These are phyloP conservation scores for Nasua narica DNA, from an alignment of 2,797 vertebrate genomes.

Conservation along the genomic window DNA sequence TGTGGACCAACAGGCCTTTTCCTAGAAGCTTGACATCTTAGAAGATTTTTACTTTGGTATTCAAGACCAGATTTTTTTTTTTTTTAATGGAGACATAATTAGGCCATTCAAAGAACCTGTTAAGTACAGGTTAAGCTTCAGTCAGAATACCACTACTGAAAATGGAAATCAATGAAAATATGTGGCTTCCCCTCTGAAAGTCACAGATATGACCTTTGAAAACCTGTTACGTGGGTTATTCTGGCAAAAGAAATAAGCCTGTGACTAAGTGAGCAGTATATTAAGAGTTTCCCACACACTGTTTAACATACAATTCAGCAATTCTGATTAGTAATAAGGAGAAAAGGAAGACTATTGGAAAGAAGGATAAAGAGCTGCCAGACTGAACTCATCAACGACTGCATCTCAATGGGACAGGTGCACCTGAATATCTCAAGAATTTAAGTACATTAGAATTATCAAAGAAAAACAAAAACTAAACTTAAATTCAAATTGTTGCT, in stretches of 20 bases:
- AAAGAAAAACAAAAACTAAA: not conserved
- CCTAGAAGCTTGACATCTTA: conserved; percentile 56
- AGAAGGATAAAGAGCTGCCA: conserved; percentile 28
- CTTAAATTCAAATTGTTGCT: conserved; percentile 8
- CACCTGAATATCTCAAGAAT: conserved; percentile 38
- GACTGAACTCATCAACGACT: not conserved
- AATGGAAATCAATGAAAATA: conserved; percentile 72
- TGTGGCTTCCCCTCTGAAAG: conserved; percentile 52
- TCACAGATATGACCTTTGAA: conserved; percentile 78
- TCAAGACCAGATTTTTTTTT: not conserved
- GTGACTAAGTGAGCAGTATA: conserved; percentile 77
- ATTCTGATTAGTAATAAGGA: conserved; percentile 68
- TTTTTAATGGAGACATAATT: conserved; percentile 29
- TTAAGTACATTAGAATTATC: conserved; percentile 45
- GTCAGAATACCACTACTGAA: conserved; percentile 58
- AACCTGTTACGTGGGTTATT: conserved; percentile 73
- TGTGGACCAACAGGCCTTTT: not conserved
- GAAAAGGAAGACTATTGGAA: conserved; percentile 63
- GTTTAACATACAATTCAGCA: conserved; percentile 73
- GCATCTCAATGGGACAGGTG: conserved; percentile 61
- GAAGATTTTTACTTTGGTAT: not conserved
- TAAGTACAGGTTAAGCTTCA: conserved; percentile 48
- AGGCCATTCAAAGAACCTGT: conserved; percentile 50
- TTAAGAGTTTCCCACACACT: conserved; percentile 80
- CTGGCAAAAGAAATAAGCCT: conserved; percentile 77